A percentile compares a stretch with the other conserved stretches of the same genome.
Evolutionary conservation across 2,113 vertebrate species (phyloP).

Genomic region (Bubo scandiacus): DNA sequence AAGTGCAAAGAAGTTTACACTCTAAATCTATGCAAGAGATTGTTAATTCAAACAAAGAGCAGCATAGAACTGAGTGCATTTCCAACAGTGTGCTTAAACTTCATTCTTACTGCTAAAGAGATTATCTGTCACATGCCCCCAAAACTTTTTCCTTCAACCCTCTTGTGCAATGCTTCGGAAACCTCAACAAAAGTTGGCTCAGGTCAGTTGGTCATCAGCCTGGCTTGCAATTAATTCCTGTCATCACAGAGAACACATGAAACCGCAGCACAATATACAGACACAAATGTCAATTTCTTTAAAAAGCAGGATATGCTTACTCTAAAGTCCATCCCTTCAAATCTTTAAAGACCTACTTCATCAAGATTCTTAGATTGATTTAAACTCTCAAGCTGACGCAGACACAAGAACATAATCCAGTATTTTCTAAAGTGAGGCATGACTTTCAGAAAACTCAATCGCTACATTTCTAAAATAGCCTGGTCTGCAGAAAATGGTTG

Average conservation of each 20-base stretch:
- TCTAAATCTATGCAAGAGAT: conserved; percentile 38
- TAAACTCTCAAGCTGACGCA: not conserved
- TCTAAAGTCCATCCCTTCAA: not conserved
- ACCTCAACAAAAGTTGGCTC: conserved; percentile 20
- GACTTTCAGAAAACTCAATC: not conserved
- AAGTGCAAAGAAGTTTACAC: conserved; percentile 67
- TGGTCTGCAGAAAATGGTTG: not conserved
- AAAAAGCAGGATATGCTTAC: not conserved
- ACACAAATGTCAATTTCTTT: not conserved
- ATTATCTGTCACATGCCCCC: conserved; percentile 71
- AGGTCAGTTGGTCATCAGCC: not conserved
- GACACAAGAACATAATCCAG: not conserved
- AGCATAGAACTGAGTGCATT: conserved; percentile 45
- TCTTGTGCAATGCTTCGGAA: conserved; percentile 30
- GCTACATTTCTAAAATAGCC: not conserved
- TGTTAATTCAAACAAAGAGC: conserved; percentile 75
- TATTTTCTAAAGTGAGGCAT: not conserved
- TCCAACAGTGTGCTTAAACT: conserved; percentile 53
- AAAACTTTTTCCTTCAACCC: conserved; percentile 18
- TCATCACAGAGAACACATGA: not conserved
- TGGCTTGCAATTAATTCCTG: not conserved
- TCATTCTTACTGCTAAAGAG: conserved; percentile 60
- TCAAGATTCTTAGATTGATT: not conserved
- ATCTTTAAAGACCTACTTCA: not conserved
- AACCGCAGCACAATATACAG: not conserved